Evolutionary conservation across 2,888 invertebrate genomes (phyloP).

Genomic region (Eupeodes luniger): DNA sequence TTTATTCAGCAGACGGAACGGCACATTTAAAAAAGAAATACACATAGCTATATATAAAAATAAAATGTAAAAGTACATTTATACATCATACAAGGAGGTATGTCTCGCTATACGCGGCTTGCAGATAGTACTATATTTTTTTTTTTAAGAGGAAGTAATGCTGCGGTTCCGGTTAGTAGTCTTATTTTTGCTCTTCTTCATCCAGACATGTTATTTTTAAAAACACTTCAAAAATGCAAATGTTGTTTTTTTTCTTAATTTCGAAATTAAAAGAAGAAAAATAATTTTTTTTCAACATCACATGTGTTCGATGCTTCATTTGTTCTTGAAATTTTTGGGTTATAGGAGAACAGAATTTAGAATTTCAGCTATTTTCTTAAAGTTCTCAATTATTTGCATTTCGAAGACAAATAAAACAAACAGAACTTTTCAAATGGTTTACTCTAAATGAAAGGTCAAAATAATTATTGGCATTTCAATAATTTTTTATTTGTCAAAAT

Average conservation of each 20-base stretch:
- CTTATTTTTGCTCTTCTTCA: conserved; percentile 13
- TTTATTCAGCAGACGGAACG: conserved; percentile 73
- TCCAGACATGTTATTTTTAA: conserved; percentile 26
- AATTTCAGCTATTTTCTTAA: too few species aligned
- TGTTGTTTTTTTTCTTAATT: too few species aligned
- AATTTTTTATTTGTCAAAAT: too few species aligned
- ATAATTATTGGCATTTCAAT: too few species aligned
- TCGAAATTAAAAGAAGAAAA: too few species aligned
- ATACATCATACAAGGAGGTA: conserved; percentile 21
- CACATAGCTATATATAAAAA: not conserved
- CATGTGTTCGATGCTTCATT: not conserved
- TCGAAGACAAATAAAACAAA: not conserved
- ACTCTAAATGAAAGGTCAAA: too few species aligned
- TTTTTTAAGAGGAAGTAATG: conserved; percentile 60
- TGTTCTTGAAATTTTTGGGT: not conserved
- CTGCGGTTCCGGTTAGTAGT: conserved; percentile 65
- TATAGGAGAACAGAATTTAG: too few species aligned
- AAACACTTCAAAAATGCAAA: conserved; percentile 3
- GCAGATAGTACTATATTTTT: not conserved
- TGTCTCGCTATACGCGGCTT: not conserved
- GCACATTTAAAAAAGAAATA: conserved; percentile 60
- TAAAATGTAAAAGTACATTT: not conserved
- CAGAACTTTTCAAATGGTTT: too few species aligned
- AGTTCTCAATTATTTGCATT: not conserved
- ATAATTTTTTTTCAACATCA: not conserved